phyloP scores from a whole-genome alignment of 2,888 invertebrate genomes.

The Ditylenchus weischeri region DNA sequence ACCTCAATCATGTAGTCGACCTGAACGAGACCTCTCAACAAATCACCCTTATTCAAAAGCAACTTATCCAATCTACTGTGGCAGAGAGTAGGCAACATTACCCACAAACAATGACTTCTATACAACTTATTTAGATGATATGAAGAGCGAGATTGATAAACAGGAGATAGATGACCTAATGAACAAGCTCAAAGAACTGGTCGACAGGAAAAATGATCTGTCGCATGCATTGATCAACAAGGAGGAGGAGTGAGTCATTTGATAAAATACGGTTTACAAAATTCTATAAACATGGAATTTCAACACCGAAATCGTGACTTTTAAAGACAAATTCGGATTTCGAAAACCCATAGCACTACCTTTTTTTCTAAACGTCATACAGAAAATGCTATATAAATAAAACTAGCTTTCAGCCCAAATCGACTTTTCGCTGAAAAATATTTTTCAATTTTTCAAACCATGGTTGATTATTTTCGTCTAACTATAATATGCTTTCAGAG shows the following conservation, averaged over 20 bases:
- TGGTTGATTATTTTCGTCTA: no score
- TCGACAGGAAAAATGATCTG: slow-evolving; percentile 37
- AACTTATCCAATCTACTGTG: slow-evolving; percentile 10
- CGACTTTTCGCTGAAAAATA: no score
- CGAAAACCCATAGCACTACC: no score
- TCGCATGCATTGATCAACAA: slow-evolving; percentile 29
- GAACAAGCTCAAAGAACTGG: slow-evolving; percentile 37
- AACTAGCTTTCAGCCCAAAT: no score
- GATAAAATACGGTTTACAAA: no score
- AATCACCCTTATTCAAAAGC: slow-evolving; percentile 23
- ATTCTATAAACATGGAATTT: no score
- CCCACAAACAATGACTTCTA: neutral
- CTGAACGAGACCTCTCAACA: slow-evolving; percentile 33
- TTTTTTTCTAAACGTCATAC: no score
- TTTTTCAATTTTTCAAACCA: no score
- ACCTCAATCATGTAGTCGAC: slow-evolving; percentile 31
- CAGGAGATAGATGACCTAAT: slow-evolving; percentile 41
- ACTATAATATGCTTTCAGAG: slow-evolving; percentile 29
- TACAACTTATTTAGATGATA: slow-evolving; percentile 24
- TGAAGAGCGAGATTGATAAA: slow-evolving; percentile 42
- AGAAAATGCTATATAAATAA: no score
- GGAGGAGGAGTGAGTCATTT: slow-evolving; percentile 33
- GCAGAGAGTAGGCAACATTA: neutral
- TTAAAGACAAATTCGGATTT: no score
- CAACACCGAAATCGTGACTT: no score